Evolutionary conservation across 2,113 vertebrate species (phyloP), one percentile per base, ranked within the genome.

Genomic region (Lichenostomus cassidix): DNA sequence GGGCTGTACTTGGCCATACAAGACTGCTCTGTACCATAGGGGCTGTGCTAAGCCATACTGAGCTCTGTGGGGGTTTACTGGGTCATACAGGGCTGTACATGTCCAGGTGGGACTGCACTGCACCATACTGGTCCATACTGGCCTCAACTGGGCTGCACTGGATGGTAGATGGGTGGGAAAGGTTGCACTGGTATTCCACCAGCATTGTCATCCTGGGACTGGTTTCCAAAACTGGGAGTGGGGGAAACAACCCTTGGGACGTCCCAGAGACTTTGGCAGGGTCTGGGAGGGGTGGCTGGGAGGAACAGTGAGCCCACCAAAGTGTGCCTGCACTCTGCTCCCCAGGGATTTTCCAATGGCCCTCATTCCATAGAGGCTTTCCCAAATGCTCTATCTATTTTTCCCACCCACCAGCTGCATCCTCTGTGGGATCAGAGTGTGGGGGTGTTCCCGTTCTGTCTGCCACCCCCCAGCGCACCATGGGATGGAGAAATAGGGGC

Each of bases 381-480:
- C 62, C 7, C 4, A 47, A 77, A 73, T 60, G 50, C 21, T 41
- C 63, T 14, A 7, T 10, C 20, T 39, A 37, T n/a, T 18, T 83
- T 49, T 11, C 12, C 23, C 20, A n/a, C 35, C 35, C 31, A 23
- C 60, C 12, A 79, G 31, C 28, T 2, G 2, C 0, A 0, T 55
- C 17, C 23, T 33, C 41, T 23, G 22, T 55, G 53, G 27, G n/a
- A 35, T 12, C 16, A 6, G 14, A 33, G 12, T 31, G 46, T 53
- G 47, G 13, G 24, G 24, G 47, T 49, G 25, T 59, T 13, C 25
- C n/a, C 20, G 14, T 31, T 50, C n/a, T 63, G 49, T 35, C 41
- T 64, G 74, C 24, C n/a, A 41, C 39, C 29, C 50, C 10, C 0
- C 64, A 78, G 58, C 27, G 50, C 73, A 58, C 50, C 42, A 15